phyloP scores from a whole-genome alignment of 2,113 vertebrate genomes.

The Oxyruncus cristatus region DNA sequence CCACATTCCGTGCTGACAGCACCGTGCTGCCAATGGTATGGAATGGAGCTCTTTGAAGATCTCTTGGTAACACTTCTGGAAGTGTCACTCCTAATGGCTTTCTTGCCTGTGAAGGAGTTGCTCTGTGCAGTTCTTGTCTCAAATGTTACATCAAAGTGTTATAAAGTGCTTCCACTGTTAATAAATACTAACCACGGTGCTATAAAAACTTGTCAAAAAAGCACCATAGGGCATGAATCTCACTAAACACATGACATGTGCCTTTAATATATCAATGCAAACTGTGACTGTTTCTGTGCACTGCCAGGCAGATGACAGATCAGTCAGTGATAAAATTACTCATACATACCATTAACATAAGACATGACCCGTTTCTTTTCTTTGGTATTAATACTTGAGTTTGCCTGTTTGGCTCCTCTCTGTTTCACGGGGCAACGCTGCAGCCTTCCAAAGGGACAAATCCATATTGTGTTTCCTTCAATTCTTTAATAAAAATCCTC shows the following conservation, averaged over 20 bases:
- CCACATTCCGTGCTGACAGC: not conserved
- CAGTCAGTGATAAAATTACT: not conserved
- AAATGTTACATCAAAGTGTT: not conserved
- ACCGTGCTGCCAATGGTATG: rapidly evolving
- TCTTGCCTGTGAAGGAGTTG: not conserved
- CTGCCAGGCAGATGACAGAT: not conserved
- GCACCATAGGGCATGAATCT: not conserved
- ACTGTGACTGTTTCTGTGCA: not conserved
- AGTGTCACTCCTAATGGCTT: not conserved
- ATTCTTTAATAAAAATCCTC: not conserved
- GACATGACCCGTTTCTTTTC: not conserved
- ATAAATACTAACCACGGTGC: not conserved
- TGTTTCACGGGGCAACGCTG: not conserved
- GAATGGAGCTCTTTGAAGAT: not conserved
- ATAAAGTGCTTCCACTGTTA: not conserved
- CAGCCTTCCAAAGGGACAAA: not conserved
- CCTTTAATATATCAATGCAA: not conserved
- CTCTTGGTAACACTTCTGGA: not conserved
- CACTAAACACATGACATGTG: not conserved
- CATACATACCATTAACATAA: not conserved
- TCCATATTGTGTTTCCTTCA: not conserved
- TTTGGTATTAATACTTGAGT: rapidly evolving
- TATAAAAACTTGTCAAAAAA: not conserved
- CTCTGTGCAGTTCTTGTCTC: not conserved
- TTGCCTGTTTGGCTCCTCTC: not conserved